Percentiles rank a stretch among this genome's conserved stretches.
Conservation (phyloP, 2,888 invertebrate species). For the Lissocephala sabroskyi region DNA sequence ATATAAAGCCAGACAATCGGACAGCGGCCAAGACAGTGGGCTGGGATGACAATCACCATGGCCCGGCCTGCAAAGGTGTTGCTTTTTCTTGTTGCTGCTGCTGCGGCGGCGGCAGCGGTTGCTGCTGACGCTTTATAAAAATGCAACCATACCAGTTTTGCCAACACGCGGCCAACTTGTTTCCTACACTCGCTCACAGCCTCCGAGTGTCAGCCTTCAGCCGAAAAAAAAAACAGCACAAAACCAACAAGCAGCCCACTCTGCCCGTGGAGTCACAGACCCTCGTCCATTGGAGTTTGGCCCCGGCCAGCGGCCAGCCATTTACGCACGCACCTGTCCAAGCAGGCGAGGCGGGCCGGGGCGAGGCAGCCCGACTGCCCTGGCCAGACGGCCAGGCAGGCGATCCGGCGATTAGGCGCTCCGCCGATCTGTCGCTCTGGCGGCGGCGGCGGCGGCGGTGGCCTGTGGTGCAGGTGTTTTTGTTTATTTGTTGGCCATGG, state of each 20-base stretch:
- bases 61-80: constrained; percentile 50
- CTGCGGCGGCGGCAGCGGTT: constrained; percentile 24
- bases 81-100: constrained; percentile 47
- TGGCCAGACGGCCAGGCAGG: constrained; percentile 58
- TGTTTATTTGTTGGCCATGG: constrained; percentile 10
- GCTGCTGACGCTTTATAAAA: constrained; percentile 54
- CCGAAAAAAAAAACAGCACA: too few relatives aligned
- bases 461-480: constrained; percentile 56
- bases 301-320: constrained; percentile 8
- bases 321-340: constrained; percentile 56
- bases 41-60: too few relatives aligned
- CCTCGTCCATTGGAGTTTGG: too few relatives aligned
- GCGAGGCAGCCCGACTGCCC: too few relatives aligned
- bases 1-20: constrained; percentile 7
- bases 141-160: constrained; percentile 66
- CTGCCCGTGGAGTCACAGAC: too few relatives aligned
- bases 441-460: constrained; percentile 8
- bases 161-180: constrained; percentile 34
- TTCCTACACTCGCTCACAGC: constrained; percentile 11
- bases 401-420: too few relatives aligned
- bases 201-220: constrained; percentile 5
- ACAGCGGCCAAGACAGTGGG: constrained; percentile 9
- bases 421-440: too few relatives aligned
- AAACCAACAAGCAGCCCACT: too few relatives aligned
- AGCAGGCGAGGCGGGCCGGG: constrained; percentile 37